Percentiles rank a stretch among this genome's conserved stretches.
Evolutionary conservation across 1,140 invertebrate genomes (phyloP).

Genomic region (Trachymyrmex cornetzi): DNA sequence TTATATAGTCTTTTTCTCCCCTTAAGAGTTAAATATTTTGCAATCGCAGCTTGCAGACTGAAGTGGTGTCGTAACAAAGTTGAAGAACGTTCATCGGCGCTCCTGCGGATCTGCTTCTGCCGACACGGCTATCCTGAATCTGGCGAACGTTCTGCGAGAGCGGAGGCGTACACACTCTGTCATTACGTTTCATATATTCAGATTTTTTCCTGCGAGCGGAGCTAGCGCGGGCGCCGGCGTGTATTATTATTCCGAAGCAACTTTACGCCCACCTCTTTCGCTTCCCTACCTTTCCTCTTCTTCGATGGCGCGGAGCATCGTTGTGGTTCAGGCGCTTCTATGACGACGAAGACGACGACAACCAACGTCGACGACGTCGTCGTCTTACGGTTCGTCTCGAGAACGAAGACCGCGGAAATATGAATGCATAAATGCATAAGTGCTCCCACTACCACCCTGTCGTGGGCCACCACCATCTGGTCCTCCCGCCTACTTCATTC

Average conservation of each 20-base stretch:
- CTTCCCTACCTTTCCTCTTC: conserved; percentile 59
- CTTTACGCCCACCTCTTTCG: conserved; percentile 81
- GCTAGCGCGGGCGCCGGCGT: conserved; percentile 78
- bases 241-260: conserved; percentile 87
- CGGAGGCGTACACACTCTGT: conserved; percentile 81
- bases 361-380: conserved; percentile 71
- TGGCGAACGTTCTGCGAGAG: conserved; percentile 47
- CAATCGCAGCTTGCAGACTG: background rate
- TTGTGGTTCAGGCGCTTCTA: conserved; percentile 71
- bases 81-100: background rate
- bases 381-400: conserved; percentile 80
- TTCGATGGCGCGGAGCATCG: conserved; percentile 62
- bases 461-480: conserved; percentile 70
- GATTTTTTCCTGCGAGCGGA: conserved; percentile 83
- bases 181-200: conserved; percentile 87
- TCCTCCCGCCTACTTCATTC: conserved; percentile 71
- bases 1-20: background rate
- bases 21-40: background rate
- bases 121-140: conserved; percentile 35
- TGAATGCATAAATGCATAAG: conserved; percentile 88
- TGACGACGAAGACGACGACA: conserved; percentile 64
- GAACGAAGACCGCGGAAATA: conserved; percentile 85
- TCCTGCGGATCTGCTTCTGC: conserved; percentile 18
- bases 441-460: conserved; percentile 78
- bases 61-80: conserved; percentile 24